Conservation (phyloP, 2,888 invertebrate genomes). For the Alcis repandata region DNA sequence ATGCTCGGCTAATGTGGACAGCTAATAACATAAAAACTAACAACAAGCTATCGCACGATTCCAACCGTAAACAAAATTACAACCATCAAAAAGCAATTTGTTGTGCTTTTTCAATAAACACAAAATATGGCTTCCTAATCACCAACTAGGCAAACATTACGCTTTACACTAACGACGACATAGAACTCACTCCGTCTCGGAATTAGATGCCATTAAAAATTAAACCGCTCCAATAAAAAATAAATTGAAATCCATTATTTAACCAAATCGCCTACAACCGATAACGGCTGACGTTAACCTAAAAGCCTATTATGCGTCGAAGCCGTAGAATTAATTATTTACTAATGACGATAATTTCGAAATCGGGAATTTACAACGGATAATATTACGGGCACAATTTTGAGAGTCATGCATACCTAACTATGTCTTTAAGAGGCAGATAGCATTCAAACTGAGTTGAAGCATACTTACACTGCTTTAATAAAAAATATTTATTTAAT, state of each 20-base stretch:
- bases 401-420: constrained; percentile 8
- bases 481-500: neutral
- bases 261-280: constrained; percentile 39
- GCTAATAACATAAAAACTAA: neutral
- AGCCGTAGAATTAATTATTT: constrained; percentile 44
- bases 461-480: neutral
- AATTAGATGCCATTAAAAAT: constrained; percentile 34
- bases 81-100: constrained; percentile 21
- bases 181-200: constrained; percentile 14
- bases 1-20: too few species aligned
- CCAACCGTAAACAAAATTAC: constrained; percentile 21
- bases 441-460: neutral
- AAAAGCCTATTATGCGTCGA: constrained; percentile 43
- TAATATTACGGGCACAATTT: constrained; percentile 9
- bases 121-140: constrained; percentile 22
- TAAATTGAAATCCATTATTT: constrained; percentile 46
- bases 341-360: constrained; percentile 45
- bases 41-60: constrained; percentile 1
- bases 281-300: constrained; percentile 41
- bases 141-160: constrained; percentile 21
- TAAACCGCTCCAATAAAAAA: constrained; percentile 42
- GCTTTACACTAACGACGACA: constrained; percentile 15
- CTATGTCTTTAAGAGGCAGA: neutral
- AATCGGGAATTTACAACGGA: constrained; percentile 37
- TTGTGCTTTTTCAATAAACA: constrained; percentile 7